Percentiles rank a stretch among this genome's conserved stretches.
phyloP scores from a whole-genome alignment of 2,888 invertebrate species.

The Trissolcus japonicus region DNA sequence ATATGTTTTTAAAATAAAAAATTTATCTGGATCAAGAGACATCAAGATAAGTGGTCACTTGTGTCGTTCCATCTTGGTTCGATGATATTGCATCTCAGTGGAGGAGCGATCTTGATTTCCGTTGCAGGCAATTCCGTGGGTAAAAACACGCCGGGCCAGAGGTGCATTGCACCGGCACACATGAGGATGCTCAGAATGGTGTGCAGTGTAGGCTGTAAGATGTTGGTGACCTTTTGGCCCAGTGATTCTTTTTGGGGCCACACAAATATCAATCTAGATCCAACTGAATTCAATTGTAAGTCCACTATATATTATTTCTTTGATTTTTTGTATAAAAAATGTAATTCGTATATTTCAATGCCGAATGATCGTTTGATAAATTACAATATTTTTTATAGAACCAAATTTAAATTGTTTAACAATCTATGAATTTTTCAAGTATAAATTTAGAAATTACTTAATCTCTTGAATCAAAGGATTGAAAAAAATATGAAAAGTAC shows the following conservation, averaged over 20 bases:
- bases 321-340: too few species aligned
- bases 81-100: constrained; percentile 69
- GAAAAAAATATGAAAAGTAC: neutral
- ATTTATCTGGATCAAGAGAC: neutral
- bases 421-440: too few species aligned
- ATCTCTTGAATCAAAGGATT: neutral
- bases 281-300: constrained; percentile 59
- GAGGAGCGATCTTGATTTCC: constrained; percentile 63
- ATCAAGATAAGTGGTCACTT: constrained; percentile 40
- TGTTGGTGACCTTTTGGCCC: constrained; percentile 59
- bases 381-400: too few species aligned
- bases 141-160: constrained; percentile 73
- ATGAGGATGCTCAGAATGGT: constrained; percentile 64
- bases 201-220: constrained; percentile 65
- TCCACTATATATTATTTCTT: neutral
- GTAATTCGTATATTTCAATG: too few species aligned
- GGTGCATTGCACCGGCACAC: constrained; percentile 65
- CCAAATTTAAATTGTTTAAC: too few species aligned
- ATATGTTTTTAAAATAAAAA: neutral
- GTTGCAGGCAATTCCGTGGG: constrained; percentile 65
- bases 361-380: too few species aligned
- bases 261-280: constrained; percentile 68
- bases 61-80: constrained; percentile 70
- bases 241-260: constrained; percentile 68
- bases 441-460: neutral